Evolutionary conservation across 2,797 vertebrate species (phyloP).

Genomic region (Hypotaenidia philippensis): DNA sequence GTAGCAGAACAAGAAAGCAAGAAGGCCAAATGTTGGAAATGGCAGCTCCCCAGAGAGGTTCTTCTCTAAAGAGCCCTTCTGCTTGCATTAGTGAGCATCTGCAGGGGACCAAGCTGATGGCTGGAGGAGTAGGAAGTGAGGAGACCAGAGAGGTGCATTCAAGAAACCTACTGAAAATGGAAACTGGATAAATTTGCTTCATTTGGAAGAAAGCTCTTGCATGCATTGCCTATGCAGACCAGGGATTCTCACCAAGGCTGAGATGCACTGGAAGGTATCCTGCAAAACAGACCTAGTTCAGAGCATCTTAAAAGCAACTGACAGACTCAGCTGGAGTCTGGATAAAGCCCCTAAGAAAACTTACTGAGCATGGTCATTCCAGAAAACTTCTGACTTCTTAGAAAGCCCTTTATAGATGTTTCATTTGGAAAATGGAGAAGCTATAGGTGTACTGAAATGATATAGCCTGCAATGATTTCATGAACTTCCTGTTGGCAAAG

Average conservation of each 20-base stretch:
- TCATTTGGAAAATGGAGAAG: background rate
- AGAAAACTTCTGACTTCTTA: background rate
- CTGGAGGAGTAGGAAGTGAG: background rate
- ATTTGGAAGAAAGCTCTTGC: background rate
- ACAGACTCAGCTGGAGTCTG: background rate
- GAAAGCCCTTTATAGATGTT: background rate
- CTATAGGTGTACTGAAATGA: background rate
- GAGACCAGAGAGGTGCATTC: background rate
- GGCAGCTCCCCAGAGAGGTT: constrained; percentile 25
- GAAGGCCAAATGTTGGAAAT: constrained; percentile 37
- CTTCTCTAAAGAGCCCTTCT: constrained; percentile 24
- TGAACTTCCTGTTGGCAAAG: background rate
- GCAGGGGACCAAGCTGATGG: background rate
- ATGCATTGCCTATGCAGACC: background rate
- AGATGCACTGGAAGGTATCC: background rate
- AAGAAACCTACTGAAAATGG: background rate
- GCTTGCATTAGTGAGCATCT: background rate
- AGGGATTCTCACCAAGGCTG: background rate
- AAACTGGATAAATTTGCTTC: background rate
- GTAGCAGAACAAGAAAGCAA: background rate
- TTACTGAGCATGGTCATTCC: background rate
- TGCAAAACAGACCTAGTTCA: background rate
- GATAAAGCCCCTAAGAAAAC: background rate
- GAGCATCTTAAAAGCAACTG: background rate
- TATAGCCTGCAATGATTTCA: background rate